Evolutionary conservation across 1,140 invertebrate genomes (phyloP).

Genomic region (Heliconius melpomene): DNA sequence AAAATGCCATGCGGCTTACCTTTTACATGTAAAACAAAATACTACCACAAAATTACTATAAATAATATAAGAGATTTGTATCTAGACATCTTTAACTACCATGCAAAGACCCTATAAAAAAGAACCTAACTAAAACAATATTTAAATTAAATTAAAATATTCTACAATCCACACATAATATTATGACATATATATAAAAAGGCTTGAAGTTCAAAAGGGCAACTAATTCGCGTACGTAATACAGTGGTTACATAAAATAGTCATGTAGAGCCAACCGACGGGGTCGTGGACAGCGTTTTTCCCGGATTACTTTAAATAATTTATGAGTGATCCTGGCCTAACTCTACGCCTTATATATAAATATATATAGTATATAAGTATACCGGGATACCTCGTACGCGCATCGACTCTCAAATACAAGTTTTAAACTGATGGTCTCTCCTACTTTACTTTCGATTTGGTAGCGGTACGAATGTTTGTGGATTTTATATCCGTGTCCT

Average conservation of each 20-base stretch:
- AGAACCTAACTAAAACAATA: background rate
- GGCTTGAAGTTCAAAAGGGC: conserved; percentile 49
- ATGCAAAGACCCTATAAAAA: background rate
- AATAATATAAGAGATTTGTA: background rate
- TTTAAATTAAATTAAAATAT: background rate
- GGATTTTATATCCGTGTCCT: conserved; percentile 4
- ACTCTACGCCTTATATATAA: conserved; percentile 38
- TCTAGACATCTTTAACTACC: background rate
- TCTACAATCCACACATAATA: conserved; percentile 21
- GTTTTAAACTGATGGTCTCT: conserved; percentile 71
- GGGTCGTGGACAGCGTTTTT: conserved; percentile 67
- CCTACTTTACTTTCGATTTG: conserved; percentile 16
- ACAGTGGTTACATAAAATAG: conserved; percentile 67
- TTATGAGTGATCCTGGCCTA: conserved; percentile 75
- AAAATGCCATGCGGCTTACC: background rate
- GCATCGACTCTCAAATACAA: conserved; percentile 68
- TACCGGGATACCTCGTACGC: conserved; percentile 57
- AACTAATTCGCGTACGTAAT: conserved; percentile 65
- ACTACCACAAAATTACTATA: background rate
- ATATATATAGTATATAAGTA: background rate
- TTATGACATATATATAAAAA: background rate
- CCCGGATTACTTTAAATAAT: conserved; percentile 78
- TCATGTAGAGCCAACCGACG: conserved; percentile 62
- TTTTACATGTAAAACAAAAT: background rate
- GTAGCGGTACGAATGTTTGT: background rate